These are phyloP conservation scores for Furnarius figulus DNA, from an alignment of 2,113 vertebrate species.

Conservation along the genomic window DNA sequence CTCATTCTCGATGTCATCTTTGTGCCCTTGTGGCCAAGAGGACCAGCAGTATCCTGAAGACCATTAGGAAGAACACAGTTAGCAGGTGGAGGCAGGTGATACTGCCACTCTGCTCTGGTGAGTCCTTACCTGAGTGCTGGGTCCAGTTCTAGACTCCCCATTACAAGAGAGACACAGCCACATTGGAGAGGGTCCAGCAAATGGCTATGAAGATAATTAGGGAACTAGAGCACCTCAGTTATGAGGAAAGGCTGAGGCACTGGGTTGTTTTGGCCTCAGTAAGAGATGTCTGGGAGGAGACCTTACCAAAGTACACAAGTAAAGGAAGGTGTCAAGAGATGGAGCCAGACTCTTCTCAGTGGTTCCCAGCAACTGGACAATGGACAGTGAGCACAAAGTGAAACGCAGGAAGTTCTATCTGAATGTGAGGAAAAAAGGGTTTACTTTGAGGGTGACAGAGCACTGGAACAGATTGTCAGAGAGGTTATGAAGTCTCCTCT, in stretches of 20 bases:
- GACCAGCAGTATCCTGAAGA: background rate
- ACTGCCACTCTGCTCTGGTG: background rate
- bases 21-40: background rate
- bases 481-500: background rate
- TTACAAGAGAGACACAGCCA: background rate
- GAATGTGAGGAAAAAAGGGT: background rate
- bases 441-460: background rate
- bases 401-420: background rate
- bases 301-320: background rate
- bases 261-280: background rate
- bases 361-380: background rate
- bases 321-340: background rate
- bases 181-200: background rate
- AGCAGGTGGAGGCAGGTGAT: background rate
- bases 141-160: background rate
- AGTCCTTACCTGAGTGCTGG: background rate
- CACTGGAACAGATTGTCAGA: background rate
- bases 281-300: background rate
- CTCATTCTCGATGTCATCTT: background rate
- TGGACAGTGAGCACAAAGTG: background rate
- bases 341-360: background rate
- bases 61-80: background rate
- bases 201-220: background rate
- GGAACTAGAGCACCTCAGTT: background rate
- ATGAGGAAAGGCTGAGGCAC: background rate